These are phyloP conservation scores for Lagopus leucura DNA, from an alignment of 2,113 vertebrate genomes.

Conservation along the genomic window DNA sequence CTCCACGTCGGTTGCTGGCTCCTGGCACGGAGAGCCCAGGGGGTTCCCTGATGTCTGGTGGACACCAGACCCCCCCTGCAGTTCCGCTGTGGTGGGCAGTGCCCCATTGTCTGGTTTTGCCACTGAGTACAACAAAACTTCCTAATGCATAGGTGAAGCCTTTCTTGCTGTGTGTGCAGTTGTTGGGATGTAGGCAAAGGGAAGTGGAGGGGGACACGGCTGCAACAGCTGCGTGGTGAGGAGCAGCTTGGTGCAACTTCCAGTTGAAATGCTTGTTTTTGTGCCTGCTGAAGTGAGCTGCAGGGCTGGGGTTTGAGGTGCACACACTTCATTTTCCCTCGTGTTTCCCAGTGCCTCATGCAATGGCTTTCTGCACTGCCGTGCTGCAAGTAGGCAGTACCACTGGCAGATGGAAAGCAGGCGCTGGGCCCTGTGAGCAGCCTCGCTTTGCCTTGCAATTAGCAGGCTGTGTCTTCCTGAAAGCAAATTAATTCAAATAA, in stretches of 20 bases:
- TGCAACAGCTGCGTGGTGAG: background rate
- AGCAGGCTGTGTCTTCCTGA: background rate
- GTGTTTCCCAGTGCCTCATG: fast-evolving
- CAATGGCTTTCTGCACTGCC: background rate
- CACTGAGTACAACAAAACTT: background rate
- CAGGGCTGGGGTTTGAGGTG: background rate
- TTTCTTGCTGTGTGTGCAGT: background rate
- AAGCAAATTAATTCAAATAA: background rate
- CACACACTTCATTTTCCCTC: background rate
- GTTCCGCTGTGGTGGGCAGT: background rate
- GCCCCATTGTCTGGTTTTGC: background rate
- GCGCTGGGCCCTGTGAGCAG: background rate
- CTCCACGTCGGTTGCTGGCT: background rate
- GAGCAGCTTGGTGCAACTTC: background rate
- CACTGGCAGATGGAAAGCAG: background rate
- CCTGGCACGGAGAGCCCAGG: too few relatives aligned
- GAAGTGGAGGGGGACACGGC: background rate
- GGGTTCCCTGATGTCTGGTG: background rate
- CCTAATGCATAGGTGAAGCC: fast-evolving
- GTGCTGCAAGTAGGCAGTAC: background rate
- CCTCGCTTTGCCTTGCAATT: background rate
- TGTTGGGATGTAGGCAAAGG: background rate
- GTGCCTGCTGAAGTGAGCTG: background rate
- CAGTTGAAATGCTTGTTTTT: background rate
- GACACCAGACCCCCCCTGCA: too few relatives aligned